These are phyloP conservation scores for Syngnathus acus DNA, from an alignment of 2,797 vertebrate species.

Conservation along the genomic window DNA sequence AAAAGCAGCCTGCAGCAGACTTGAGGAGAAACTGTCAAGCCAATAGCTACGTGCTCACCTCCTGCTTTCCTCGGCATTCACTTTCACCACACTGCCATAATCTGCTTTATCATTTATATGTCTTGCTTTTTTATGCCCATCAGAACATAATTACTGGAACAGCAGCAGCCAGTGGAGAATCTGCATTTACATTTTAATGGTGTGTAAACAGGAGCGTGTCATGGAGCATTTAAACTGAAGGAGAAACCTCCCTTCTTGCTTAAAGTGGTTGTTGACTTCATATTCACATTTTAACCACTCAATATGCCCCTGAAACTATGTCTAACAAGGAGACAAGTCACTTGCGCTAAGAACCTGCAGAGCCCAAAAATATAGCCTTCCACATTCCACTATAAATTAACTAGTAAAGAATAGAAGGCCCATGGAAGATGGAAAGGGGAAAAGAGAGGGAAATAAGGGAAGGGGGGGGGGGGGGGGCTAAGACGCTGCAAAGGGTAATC, in stretches of 20 bases:
- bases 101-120: constrained; percentile 23
- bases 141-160: constrained; percentile 7
- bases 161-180: not conserved
- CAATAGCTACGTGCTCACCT: constrained; percentile 12
- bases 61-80: constrained; percentile 19
- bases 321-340: not conserved
- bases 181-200: constrained; percentile 27
- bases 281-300: constrained; percentile 21
- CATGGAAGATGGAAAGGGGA: constrained; percentile 14
- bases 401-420: not conserved
- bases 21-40: constrained; percentile 30
- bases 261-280: constrained; percentile 23
- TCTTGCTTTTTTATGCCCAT: constrained; percentile 19
- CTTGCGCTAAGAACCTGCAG: not conserved
- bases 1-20: constrained; percentile 24
- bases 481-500: constrained; percentile 46
- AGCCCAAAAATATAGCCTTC: not conserved
- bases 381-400: constrained; percentile 6
- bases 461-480: constrained; percentile 8
- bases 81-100: constrained; percentile 29
- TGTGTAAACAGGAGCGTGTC: constrained; percentile 21
- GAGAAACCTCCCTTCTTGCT: constrained; percentile 3
- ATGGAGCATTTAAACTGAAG: constrained; percentile 19
- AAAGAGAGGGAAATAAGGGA: constrained; percentile 1
- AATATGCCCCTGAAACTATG: constrained; percentile 11